Evolutionary conservation across 1,140 invertebrate genomes (phyloP), one percentile per base, ranked within the genome.

Genomic region (Uloborus diversus): DNA sequence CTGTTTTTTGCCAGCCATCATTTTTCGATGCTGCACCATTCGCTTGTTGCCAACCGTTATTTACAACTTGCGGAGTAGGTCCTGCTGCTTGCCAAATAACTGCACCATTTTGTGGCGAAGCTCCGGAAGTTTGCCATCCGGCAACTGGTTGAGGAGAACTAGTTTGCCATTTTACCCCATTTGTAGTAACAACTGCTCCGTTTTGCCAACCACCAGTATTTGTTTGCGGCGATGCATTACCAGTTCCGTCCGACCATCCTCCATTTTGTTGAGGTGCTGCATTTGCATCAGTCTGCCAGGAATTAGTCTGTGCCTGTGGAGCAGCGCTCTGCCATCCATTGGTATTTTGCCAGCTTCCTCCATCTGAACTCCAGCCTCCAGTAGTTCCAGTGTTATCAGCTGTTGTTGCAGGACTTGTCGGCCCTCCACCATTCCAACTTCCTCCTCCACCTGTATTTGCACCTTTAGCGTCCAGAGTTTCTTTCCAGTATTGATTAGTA

Each of bases 401-500:
- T 47, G 13, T 47, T 13, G 51, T 3, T 2, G 20, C 23, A 20
- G 51, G 51, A 56, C 9, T 17, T 23, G n/a, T 23, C n/a, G 9
- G 9, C 11, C 51, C 51, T 23, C 20, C 25, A 9, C 9, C 9
- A 20, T 23, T 56, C 56, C 56, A 59, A 11, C 28, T 23, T 11
- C 25, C 35, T 61, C 51, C 37, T 51, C n/a, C 71, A 37, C 11
- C 27, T 30, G 42, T 75, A 49, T 64, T 42, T 30, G 47, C 59
- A 25, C n/a, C 27, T 23, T 75, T 75, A 51, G 53, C 27, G 53
- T 42, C 42, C 30, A 65, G 28, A 32, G 73, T 42, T 57, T 65
- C 73, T 28, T 78, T 78, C 73, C 73, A 78, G 4, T 47, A 78
- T 30, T 78, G 73, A 57, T 78, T 78, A 42, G 65, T 79, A 23